Base-by-base conservation (phyloP, 2,113 vertebrate genomes). In the Brachypteracias leptosomus region DNA sequence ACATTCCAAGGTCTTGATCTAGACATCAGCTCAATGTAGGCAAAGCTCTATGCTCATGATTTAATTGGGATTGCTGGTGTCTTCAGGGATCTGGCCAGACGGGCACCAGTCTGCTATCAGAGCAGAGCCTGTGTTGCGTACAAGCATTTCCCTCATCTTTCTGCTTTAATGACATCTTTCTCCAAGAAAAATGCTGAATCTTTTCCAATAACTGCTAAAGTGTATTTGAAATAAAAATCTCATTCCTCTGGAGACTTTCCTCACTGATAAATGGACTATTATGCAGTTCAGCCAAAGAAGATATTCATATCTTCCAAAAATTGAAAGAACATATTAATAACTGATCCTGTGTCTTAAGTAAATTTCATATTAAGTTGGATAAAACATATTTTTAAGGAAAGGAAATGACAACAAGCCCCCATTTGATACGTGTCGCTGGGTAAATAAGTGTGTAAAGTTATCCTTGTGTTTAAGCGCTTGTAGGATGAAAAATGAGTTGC, bases 41-140 rank as follows among this genome's bases (percentile, higher is more conserved):
- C 93, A 95, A 84, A 83, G 74, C 77, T 73, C 89, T 46, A 3
- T 46, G 62, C 93, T 79, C 38, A 0, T 33, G 91, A 49, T 79
- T 93, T 85, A 77, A 85, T 49, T 90, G 89, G 67, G 93, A 88
- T 85, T 88, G 84, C 94, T 88, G 36, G 25, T 90, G 91, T 96
- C 91, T 93, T 95, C 67, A 63, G 91, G 95, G 94, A 91, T 88
- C 88, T 83, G 91, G 73, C 89, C 95, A 90, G 95, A 96, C 88
- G 78, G 94, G 87, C 90, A 95, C 76, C 58, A 80, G 88, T 44
- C 88, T 94, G 73, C 96, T 95, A 18, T 67, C 80, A 40, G 87
- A n/a, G n/a, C 58, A 94, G 73, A 94, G 74, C 68, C 70, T 57
- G 25, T 77, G 66, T 93, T 87, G n/a, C 85, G 55, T 17, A 71